Percentiles rank a stretch among this genome's conserved stretches.
phyloP scores from a whole-genome alignment of 2,888 invertebrate species.

The Brachypterus glaber region DNA sequence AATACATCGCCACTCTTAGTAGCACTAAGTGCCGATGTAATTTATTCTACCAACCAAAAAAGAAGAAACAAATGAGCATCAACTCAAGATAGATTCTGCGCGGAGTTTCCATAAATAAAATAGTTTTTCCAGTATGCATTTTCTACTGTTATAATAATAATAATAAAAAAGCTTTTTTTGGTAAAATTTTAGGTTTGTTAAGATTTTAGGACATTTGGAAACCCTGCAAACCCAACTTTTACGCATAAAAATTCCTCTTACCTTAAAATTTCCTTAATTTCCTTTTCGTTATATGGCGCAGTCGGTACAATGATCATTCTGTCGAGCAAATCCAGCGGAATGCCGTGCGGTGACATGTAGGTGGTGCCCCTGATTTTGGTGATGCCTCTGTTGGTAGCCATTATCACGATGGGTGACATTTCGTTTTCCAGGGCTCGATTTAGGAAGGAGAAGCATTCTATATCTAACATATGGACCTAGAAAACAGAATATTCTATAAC shows the following conservation, averaged over 20 bases:
- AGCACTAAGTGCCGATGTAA: too few species aligned
- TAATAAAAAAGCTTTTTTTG: not conserved
- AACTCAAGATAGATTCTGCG: too few species aligned
- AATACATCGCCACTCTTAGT: too few species aligned
- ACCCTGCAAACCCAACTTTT: not conserved
- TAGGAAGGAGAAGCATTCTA: slow-evolving; percentile 96
- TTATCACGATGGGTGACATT: slow-evolving; percentile 94
- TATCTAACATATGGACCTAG: slow-evolving; percentile 90
- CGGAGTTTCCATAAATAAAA: too few species aligned
- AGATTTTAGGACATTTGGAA: too few species aligned
- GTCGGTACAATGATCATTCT: slow-evolving; percentile 93
- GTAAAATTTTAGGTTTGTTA: not conserved
- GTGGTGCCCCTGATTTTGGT: slow-evolving; percentile 78
- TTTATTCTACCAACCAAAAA: too few species aligned
- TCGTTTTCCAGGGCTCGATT: slow-evolving; percentile 96
- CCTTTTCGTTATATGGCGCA: slow-evolving; percentile 75
- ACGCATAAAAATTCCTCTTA: slow-evolving; percentile 12
- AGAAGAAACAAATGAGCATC: too few species aligned
- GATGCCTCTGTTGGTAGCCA: slow-evolving; percentile 96
- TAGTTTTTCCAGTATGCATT: too few species aligned
- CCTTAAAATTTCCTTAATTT: slow-evolving; percentile 84
- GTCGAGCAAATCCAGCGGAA: slow-evolving; percentile 93
- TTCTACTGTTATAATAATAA: too few species aligned
- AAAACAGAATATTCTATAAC: too few species aligned
- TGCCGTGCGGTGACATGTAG: slow-evolving; percentile 92